Percentiles rank a stretch among this genome's conserved stretches.
Conservation (phyloP, 2,888 invertebrate species). For the Gryllus longicercus region DNA sequence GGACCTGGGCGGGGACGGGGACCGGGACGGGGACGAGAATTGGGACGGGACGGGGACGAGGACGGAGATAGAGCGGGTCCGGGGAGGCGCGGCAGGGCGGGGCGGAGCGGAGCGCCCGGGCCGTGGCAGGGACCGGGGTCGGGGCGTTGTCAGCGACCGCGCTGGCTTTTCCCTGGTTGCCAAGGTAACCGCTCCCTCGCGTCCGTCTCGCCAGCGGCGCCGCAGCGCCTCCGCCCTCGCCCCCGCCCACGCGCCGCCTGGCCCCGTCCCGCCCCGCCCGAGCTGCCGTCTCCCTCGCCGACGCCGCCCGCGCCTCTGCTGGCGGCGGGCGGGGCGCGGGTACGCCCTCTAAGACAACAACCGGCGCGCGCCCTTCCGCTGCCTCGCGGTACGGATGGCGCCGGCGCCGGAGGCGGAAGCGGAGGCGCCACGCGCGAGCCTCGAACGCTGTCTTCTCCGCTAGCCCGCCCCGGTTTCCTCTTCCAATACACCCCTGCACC, state of each 20-base stretch:
- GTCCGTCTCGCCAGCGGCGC: background rate
- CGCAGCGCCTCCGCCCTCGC: background rate
- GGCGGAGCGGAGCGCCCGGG: background rate
- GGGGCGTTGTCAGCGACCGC: conserved; percentile 17
- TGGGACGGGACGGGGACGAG: background rate
- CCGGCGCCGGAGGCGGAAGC: background rate
- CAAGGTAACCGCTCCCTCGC: conserved; percentile 10
- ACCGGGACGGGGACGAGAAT: background rate
- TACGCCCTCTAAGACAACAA: conserved; percentile 10
- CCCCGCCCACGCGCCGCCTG: background rate
- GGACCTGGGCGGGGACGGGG: background rate
- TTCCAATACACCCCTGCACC: background rate
- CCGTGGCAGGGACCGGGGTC: background rate
- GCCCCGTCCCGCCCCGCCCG: background rate
- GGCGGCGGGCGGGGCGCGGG: background rate
- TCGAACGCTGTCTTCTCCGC: background rate
- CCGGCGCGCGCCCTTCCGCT: background rate
- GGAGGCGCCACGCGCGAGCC: background rate
- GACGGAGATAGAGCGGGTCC: background rate
- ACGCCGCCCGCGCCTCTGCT: background rate
- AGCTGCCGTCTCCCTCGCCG: background rate
- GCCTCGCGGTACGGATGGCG: background rate
- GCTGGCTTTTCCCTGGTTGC: conserved; percentile 17
- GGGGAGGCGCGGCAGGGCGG: background rate
- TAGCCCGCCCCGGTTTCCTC: background rate